Evolutionary conservation across 2,113 vertebrate genomes (phyloP).

Genomic region (Beaufortia kweichowensis): DNA sequence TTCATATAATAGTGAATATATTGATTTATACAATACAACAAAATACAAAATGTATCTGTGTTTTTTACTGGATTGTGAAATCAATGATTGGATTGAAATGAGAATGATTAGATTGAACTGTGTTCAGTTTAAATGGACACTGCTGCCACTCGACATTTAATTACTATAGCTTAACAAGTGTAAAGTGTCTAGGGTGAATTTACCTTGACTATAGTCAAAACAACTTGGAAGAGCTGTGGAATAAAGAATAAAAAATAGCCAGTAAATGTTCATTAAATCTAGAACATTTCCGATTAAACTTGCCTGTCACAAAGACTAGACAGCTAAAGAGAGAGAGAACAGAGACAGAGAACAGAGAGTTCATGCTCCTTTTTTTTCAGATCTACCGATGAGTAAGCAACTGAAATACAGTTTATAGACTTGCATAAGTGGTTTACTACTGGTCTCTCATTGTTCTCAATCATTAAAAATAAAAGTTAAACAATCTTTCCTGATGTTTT

Average conservation of each 20-base stretch:
- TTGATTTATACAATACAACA: too few species aligned
- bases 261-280: constrained; percentile 68
- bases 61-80: too few species aligned
- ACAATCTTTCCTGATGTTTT: too few species aligned
- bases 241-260: constrained; percentile 35
- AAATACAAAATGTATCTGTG: too few species aligned
- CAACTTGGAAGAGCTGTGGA: constrained; percentile 48
- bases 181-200: constrained; percentile 44
- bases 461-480: too few species aligned
- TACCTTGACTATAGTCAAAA: constrained; percentile 56
- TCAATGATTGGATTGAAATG: too few species aligned
- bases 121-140: neutral
- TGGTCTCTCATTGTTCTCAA: too few species aligned
- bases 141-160: constrained; percentile 7
- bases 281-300: constrained; percentile 70
- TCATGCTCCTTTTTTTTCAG: too few species aligned
- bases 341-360: constrained; percentile 34
- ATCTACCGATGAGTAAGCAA: too few species aligned
- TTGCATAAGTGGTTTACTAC: too few species aligned
- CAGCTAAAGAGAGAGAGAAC: constrained; percentile 42
- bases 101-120: neutral
- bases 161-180: neutral
- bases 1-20: too few species aligned
- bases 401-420: too few species aligned
- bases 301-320: constrained; percentile 63